These are phyloP conservation scores for Calidris pugnax DNA, from an alignment of 2,113 vertebrate species.

Conservation along the genomic window DNA sequence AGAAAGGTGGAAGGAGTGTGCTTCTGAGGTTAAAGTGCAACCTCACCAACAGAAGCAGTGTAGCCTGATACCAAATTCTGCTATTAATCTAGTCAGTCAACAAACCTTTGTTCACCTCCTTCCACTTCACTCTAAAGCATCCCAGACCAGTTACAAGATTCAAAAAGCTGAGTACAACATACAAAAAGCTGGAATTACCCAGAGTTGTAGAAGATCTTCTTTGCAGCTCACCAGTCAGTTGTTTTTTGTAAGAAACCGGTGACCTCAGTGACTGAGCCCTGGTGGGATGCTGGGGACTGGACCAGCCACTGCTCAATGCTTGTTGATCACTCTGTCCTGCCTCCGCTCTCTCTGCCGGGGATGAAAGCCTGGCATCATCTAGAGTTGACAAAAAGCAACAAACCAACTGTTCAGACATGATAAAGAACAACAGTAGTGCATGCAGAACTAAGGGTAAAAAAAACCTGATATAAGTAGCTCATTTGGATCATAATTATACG, in stretches of 20 bases:
- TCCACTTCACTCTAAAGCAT: not conserved
- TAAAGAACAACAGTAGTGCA: not conserved
- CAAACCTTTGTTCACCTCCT: not conserved
- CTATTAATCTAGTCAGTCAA: not conserved
- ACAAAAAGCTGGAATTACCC: constrained; percentile 74
- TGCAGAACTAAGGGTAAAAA: not conserved
- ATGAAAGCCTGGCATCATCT: constrained; percentile 81
- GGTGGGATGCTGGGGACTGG: constrained; percentile 83
- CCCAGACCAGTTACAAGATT: not conserved
- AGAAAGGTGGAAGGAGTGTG: not conserved
- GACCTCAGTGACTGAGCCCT: constrained; percentile 78
- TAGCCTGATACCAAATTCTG: not conserved
- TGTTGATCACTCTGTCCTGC: constrained; percentile 77
- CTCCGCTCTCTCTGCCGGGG: constrained; percentile 80
- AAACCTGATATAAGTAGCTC: not conserved
- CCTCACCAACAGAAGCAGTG: not conserved
- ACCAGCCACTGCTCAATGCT: constrained; percentile 78
- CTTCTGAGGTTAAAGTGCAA: not conserved
- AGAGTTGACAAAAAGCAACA: constrained; percentile 40
- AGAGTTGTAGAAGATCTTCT: constrained; percentile 84
- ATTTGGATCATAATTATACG: not conserved
- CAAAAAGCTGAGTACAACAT: no score
- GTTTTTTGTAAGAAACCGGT: constrained; percentile 81
- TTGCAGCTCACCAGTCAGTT: constrained; percentile 79
- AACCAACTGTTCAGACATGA: not conserved